Evolutionary conservation across 35 echinoderm and acorn worm species (phyloP).

Genomic region (Patiria miniata): DNA sequence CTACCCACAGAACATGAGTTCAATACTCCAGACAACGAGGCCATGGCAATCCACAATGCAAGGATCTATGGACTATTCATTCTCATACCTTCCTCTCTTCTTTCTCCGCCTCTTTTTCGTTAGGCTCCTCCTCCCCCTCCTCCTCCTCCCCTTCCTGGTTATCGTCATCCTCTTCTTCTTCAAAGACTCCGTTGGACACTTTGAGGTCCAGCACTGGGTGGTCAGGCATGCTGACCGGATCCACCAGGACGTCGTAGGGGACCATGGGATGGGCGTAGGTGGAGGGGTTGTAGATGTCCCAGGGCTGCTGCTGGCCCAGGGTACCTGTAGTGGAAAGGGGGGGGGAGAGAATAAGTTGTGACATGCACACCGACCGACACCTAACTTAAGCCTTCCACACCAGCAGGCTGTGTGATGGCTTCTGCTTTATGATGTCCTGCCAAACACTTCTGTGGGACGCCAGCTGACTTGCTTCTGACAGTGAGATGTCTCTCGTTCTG

Average conservation of each 20-base stretch:
- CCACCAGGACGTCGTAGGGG: slow-evolving; percentile 90
- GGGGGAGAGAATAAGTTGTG: not conserved
- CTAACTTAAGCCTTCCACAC: no score
- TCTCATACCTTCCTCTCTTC: slow-evolving; percentile 53
- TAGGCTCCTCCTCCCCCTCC: slow-evolving; percentile 48
- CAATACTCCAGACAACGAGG: no score
- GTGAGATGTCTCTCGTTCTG: no score
- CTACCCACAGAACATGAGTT: no score
- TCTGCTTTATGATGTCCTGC: no score
- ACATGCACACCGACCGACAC: not conserved
- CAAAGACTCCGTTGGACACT: slow-evolving; percentile 41
- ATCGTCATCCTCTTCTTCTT: slow-evolving; percentile 53
- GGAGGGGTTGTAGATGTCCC: slow-evolving; percentile 90
- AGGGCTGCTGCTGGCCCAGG: slow-evolving; percentile 78
- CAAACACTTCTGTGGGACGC: no score
- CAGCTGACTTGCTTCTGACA: no score
- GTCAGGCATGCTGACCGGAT: slow-evolving; percentile 90
- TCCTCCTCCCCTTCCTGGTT: slow-evolving; percentile 52
- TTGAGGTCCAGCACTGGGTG: slow-evolving; percentile 83
- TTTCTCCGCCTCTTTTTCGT: slow-evolving; percentile 34
- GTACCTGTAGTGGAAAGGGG: slow-evolving; percentile 62
- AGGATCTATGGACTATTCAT: no score
- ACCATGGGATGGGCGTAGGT: slow-evolving; percentile 95
- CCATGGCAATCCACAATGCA: no score
- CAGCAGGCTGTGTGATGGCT: no score